Evolutionary conservation across 2,797 vertebrate genomes (phyloP), one percentile per base, ranked within the genome.

Genomic region (Paramormyrops hopkinsi): DNA sequence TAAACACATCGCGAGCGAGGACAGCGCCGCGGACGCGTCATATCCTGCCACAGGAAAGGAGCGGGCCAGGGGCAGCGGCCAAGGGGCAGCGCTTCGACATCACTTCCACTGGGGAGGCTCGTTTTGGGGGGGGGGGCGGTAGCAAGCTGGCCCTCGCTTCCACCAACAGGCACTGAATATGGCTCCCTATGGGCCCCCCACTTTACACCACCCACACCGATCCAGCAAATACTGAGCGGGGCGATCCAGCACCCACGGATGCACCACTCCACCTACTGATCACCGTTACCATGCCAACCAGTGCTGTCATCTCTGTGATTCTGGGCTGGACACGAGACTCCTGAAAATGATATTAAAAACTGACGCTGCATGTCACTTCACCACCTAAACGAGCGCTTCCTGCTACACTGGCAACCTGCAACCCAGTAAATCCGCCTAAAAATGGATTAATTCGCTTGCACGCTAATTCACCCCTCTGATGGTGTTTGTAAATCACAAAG

Each of bases 1-100:
- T 92, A 94, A 95, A 94, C 93, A 95, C 94, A 94, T 93, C 62
- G 92, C 91, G 4, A 92, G 92, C 94, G 94, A 93, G 93, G 94
- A 94, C 91, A 87, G 91, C 91, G 89, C 92, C 88, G 88, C 90
- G 65, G 90, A 90, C 89, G 82, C 89, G 90, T 90, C 84, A 89
- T 94, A 95, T 96, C 95, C 95, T 96, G 95, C 89, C 50, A 92
- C 94, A 96, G 96, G 96, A 96, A 96, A 94, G 92, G 93, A 94
- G 87, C 86, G 2, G 89, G 88, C 87, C 46, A 56, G 85, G 92
- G 92, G 92, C 94, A 93, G 90, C 41, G 88, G 48, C 19, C n/a
- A 3, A 3, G 87, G 44, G 50, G 41, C 37, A 19, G 76, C 19
- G 7, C 17, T 46, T 37, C 22, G 56, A 76, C 73, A 65, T 62